Conservation (phyloP, 2,797 vertebrate genomes). For the Notoglanidium macrostoma region DNA sequence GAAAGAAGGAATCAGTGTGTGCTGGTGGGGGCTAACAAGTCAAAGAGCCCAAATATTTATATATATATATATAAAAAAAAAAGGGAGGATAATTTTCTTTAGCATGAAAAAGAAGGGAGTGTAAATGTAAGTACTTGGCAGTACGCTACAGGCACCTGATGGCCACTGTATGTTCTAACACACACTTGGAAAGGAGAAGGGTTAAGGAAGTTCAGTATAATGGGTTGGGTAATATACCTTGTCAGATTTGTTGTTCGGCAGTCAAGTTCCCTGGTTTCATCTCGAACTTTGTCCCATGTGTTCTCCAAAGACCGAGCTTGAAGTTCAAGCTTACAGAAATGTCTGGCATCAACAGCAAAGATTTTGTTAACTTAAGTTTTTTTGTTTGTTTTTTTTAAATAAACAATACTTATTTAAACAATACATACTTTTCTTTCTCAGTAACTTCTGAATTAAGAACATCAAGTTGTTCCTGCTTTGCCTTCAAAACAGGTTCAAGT, state of each 20-base stretch:
- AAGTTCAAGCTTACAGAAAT: conserved; percentile 64
- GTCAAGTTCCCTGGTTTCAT: conserved; percentile 65
- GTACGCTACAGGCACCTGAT: no score
- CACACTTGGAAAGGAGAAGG: no score
- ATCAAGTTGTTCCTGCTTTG: conserved; percentile 67
- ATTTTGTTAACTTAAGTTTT: neutral
- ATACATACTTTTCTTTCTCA: conserved; percentile 66
- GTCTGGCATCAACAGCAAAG: conserved; percentile 57
- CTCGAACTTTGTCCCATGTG: conserved; percentile 61
- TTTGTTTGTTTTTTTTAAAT: neutral
- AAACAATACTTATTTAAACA: neutral
- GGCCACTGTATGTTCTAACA: no score
- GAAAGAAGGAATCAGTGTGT: no score
- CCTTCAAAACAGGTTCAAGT: conserved; percentile 61
- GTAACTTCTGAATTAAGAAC: conserved; percentile 58
- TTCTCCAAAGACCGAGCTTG: conserved; percentile 61
- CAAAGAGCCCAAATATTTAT: no score
- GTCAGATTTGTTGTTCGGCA: conserved; percentile 57
- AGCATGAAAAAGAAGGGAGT: no score
- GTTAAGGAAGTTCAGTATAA: no score
- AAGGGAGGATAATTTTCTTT: no score
- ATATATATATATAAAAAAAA: no score
- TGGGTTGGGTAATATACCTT: conserved; percentile 60
- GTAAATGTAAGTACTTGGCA: no score
- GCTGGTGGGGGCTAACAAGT: no score